A percentile compares a stretch with the other conserved stretches of the same genome.
phyloP scores from a whole-genome alignment of 1,140 invertebrate genomes.

The Phocides pigmalion region DNA sequence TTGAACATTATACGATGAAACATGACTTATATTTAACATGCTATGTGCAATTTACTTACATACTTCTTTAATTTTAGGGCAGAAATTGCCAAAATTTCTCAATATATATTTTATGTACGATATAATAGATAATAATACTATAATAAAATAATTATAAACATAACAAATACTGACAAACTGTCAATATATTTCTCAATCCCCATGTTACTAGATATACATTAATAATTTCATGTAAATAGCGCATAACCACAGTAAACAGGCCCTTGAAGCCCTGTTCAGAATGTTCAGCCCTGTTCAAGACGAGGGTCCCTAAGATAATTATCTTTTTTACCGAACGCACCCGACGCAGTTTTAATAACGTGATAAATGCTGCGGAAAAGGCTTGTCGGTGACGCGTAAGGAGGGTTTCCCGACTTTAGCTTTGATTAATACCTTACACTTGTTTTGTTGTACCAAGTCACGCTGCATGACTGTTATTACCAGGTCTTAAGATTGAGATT shows the following conservation, averaged over 20 bases:
- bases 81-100: too few relatives aligned
- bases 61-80: too few relatives aligned
- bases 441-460: conserved; percentile 32
- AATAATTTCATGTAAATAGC: conserved; percentile 5
- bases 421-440: conserved; percentile 77
- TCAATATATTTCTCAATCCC: too few relatives aligned
- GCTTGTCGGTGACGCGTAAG: conserved; percentile 79
- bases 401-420: conserved; percentile 62
- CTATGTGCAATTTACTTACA: too few relatives aligned
- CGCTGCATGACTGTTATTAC: conserved; percentile 15
- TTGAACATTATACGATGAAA: too few relatives aligned
- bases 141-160: too few relatives aligned
- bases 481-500: conserved; percentile 10
- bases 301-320: conserved; percentile 82
- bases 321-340: conserved; percentile 80
- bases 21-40: too few relatives aligned
- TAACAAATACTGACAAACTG: too few relatives aligned
- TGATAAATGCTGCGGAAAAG: conserved; percentile 80
- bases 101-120: too few relatives aligned
- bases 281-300: conserved; percentile 64
- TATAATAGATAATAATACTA: too few relatives aligned
- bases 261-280: conserved; percentile 1
- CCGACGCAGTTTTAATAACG: conserved; percentile 78
- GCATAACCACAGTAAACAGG: background rate
- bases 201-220: background rate